These are phyloP conservation scores for Pachypanchax playfairii DNA, from an alignment of 2,113 vertebrate genomes.

Conservation along the genomic window DNA sequence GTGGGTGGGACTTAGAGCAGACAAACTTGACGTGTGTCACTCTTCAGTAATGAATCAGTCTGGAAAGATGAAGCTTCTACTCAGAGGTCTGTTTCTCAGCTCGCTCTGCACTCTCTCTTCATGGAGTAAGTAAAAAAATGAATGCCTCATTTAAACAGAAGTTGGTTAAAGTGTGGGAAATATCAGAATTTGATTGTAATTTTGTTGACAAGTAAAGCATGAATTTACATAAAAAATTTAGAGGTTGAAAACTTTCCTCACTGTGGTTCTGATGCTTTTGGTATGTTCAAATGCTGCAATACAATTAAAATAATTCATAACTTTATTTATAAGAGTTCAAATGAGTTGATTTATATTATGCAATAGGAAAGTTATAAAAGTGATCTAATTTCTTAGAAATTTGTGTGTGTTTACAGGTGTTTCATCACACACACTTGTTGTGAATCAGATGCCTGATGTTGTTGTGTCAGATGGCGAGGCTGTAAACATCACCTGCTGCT, in stretches of 20 bases:
- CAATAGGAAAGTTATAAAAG: no score
- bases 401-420: slow-evolving; percentile 10
- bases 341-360: background rate
- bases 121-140: slow-evolving; percentile 49
- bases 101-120: slow-evolving; percentile 18
- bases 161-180: background rate
- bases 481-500: slow-evolving; percentile 27
- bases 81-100: slow-evolving; percentile 22
- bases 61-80: slow-evolving; percentile 51
- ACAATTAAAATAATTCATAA: no score
- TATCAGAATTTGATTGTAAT: background rate
- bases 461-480: accelerated
- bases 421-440: background rate
- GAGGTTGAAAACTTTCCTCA: no score
- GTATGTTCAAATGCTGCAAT: no score
- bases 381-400: no score
- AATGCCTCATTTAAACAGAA: background rate
- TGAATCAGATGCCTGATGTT: slow-evolving; percentile 23
- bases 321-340: background rate
- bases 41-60: background rate
- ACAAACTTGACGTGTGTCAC: background rate
- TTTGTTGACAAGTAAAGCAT: no score
- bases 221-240: no score
- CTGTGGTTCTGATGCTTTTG: no score
- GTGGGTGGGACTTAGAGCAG: background rate